These are phyloP conservation scores for Dolichoris vasculosae DNA, from an alignment of 1,140 invertebrate genomes.

Conservation along the genomic window DNA sequence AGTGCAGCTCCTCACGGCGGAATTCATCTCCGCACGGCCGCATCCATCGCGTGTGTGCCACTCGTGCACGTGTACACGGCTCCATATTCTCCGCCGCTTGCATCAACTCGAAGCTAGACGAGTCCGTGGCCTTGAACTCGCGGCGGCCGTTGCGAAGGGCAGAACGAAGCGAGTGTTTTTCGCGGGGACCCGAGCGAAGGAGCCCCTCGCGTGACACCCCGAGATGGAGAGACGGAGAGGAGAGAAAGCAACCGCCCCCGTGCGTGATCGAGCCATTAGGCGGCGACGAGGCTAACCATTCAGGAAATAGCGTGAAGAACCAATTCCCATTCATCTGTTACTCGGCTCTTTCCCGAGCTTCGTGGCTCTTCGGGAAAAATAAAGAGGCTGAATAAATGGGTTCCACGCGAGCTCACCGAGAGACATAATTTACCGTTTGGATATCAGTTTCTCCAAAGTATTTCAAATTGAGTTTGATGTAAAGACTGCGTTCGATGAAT, in stretches of 20 bases:
- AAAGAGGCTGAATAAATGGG: slow-evolving; percentile 13
- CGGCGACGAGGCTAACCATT: not conserved
- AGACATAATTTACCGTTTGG: slow-evolving; percentile 26
- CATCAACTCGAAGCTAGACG: not conserved
- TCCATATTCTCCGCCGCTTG: too few species aligned
- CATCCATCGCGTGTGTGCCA: slow-evolving; percentile 33
- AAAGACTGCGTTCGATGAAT: slow-evolving; percentile 6
- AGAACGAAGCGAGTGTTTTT: too few species aligned
- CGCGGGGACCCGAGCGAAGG: too few species aligned
- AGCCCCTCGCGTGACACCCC: not conserved
- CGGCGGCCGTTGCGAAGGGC: not conserved
- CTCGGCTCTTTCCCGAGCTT: not conserved
- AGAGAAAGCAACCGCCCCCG: not conserved
- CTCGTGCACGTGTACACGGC: not conserved
- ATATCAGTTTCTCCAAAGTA: slow-evolving; percentile 3
- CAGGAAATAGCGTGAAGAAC: not conserved
- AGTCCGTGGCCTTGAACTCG: not conserved
- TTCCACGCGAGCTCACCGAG: not conserved
- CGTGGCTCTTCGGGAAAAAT: not conserved
- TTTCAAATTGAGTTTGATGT: slow-evolving; percentile 12
- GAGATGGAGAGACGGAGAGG: too few species aligned
- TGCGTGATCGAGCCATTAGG: not conserved
- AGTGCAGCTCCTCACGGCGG: not conserved
- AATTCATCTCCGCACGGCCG: not conserved
- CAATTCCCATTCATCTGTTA: not conserved